Conservation (phyloP, 2,797 vertebrate genomes). For the Melopsittacus undulatus region DNA sequence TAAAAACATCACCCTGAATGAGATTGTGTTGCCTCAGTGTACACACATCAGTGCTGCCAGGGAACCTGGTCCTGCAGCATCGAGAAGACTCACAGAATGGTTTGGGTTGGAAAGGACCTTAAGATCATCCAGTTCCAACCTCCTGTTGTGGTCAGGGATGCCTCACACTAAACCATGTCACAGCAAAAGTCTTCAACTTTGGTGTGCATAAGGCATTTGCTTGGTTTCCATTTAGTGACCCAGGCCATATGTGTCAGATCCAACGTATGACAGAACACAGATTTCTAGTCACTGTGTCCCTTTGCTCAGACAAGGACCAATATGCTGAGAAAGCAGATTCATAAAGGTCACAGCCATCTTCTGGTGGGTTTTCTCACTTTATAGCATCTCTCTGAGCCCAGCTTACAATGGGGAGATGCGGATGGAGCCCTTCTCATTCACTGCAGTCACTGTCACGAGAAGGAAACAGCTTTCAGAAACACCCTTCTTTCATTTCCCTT, state of each 20-base stretch:
- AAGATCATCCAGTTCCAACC: neutral
- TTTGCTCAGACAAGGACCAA: neutral
- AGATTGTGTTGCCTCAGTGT: neutral
- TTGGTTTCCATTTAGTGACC: neutral
- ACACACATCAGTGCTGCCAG: neutral
- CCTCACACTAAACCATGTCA: neutral
- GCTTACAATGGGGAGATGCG: neutral
- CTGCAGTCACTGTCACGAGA: neutral
- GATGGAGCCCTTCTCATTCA: neutral
- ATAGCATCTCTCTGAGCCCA: neutral
- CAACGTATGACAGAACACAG: neutral
- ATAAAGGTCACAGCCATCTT: too few species aligned
- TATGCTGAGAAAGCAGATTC: neutral
- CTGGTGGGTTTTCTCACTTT: neutral
- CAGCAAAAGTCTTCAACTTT: neutral
- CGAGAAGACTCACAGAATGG: neutral
- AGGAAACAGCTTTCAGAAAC: neutral
- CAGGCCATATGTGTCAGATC: neutral
- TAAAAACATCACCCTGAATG: neutral
- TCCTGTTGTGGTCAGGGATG: neutral
- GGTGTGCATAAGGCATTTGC: neutral
- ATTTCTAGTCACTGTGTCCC: neutral
- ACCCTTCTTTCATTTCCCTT: neutral
- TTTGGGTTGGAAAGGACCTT: neutral
- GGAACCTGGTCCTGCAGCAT: neutral